phyloP scores from a whole-genome alignment of 2,113 vertebrate species.

The Murina feae region DNA sequence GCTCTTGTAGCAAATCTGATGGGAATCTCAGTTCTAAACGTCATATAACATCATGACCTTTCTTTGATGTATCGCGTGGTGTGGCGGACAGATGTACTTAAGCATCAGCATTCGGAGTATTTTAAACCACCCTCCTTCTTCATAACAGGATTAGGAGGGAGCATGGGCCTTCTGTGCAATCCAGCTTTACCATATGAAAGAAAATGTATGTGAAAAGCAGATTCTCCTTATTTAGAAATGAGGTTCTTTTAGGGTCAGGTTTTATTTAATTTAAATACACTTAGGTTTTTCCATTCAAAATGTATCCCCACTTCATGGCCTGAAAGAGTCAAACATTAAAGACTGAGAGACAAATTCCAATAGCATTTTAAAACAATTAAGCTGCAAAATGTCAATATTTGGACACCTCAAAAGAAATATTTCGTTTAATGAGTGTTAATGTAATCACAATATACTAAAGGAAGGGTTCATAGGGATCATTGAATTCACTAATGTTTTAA shows the following conservation, averaged over 20 bases:
- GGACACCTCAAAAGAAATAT: constrained; percentile 40
- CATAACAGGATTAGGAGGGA: constrained; percentile 34
- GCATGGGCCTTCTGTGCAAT: constrained; percentile 27
- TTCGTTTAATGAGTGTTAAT: constrained; percentile 51
- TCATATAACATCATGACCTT: constrained; percentile 19
- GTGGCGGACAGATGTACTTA: constrained; percentile 57
- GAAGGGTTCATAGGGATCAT: neutral
- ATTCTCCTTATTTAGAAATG: constrained; percentile 40
- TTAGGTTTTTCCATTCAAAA: constrained; percentile 52
- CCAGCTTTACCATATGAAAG: constrained; percentile 29
- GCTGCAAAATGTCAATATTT: constrained; percentile 42
- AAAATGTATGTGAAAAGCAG: neutral
- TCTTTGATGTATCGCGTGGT: constrained; percentile 28
- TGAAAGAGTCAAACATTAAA: constrained; percentile 41
- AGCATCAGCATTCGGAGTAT: constrained; percentile 35
- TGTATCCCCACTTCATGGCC: neutral
- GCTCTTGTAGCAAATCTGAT: constrained; percentile 13
- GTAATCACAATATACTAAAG: constrained; percentile 40
- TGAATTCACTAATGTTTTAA: constrained; percentile 42
- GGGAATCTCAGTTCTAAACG: constrained; percentile 43
- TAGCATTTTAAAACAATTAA: constrained; percentile 54
- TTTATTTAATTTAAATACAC: constrained; percentile 55
- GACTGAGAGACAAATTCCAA: constrained; percentile 36
- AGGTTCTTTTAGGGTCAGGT: constrained; percentile 6
- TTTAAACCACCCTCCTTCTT: constrained; percentile 60